Evolutionary conservation across 2,797 vertebrate genomes (phyloP).

Genomic region (Pseudochromis fuscus): DNA sequence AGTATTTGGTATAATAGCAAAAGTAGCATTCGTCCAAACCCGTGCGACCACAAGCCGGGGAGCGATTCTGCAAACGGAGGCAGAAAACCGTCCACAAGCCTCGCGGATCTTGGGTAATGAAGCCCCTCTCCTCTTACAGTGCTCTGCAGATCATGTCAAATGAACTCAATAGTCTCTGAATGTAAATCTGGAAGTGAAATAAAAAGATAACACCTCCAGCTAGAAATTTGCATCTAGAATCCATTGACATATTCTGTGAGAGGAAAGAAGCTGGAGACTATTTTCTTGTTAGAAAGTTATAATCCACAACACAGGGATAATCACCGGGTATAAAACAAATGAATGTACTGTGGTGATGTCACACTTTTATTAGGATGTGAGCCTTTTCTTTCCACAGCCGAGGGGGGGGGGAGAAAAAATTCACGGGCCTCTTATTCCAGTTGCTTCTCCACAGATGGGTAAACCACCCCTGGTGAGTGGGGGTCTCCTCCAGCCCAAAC

Average conservation of each 20-base stretch:
- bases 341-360: conserved; percentile 73
- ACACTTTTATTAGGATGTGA: conserved; percentile 74
- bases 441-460: conserved; percentile 72
- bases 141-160: conserved; percentile 42
- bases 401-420: conserved; percentile 6
- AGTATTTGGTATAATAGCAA: conserved; percentile 58
- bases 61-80: conserved; percentile 70
- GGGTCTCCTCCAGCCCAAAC: conserved; percentile 63
- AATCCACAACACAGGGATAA: conserved; percentile 54
- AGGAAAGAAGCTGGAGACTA: conserved; percentile 13
- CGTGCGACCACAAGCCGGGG: conserved; percentile 64
- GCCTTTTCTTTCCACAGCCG: conserved; percentile 67
- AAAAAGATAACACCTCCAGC: conserved; percentile 14
- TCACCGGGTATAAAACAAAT: conserved; percentile 72
- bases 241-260: not conserved
- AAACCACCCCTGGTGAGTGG: conserved; percentile 65
- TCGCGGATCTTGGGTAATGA: conserved; percentile 53
- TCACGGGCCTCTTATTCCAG: conserved; percentile 61
- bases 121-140: conserved; percentile 62
- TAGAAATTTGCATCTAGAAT: not conserved
- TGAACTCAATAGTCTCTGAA: conserved; percentile 38
- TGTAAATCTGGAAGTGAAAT: not conserved
- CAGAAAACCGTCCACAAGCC: conserved; percentile 67
- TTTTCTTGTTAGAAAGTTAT: conserved; percentile 45
- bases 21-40: conserved; percentile 58